These are phyloP conservation scores for Drosophila pseudoananassae DNA, from an alignment of 1,140 invertebrate genomes.

Conservation along the genomic window DNA sequence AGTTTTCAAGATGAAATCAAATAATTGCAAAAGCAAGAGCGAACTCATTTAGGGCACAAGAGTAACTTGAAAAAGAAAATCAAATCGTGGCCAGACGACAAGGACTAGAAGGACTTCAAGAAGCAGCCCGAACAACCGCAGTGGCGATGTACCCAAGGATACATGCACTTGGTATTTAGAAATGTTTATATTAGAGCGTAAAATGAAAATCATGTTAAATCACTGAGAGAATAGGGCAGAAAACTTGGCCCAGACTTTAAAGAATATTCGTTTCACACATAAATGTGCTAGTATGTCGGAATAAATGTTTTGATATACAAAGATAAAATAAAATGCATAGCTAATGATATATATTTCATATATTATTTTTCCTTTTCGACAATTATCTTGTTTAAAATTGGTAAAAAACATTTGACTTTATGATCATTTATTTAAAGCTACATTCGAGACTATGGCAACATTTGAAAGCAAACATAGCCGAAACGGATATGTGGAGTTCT, in stretches of 20 bases:
- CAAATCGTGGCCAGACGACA: constrained; percentile 54
- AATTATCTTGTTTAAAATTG: constrained; percentile 9
- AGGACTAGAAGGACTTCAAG: constrained; percentile 3
- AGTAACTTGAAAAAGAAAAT: constrained; percentile 59
- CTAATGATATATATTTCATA: background rate
- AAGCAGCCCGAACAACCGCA: constrained; percentile 17
- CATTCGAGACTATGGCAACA: constrained; percentile 1
- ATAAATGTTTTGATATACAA: constrained; percentile 23
- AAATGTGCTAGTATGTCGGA: constrained; percentile 37
- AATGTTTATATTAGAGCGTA: constrained; percentile 50
- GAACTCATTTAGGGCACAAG: constrained; percentile 78
- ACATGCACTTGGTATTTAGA: constrained; percentile 26
- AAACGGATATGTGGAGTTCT: constrained; percentile 9
- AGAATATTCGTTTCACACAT: background rate
- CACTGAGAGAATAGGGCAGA: constrained; percentile 14
- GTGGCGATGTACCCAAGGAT: constrained; percentile 17
- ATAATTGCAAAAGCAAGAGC: constrained; percentile 69
- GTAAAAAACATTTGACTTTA: constrained; percentile 4
- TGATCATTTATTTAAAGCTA: constrained; percentile 12
- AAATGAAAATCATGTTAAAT: constrained; percentile 57
- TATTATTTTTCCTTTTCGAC: background rate
- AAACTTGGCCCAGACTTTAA: background rate
- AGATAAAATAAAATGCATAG: constrained; percentile 10
- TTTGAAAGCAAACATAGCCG: background rate
- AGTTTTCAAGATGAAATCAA: constrained; percentile 80